These are phyloP conservation scores for Cremastinae sp. DNA, from an alignment of 2,888 invertebrate species.

Conservation along the genomic window DNA sequence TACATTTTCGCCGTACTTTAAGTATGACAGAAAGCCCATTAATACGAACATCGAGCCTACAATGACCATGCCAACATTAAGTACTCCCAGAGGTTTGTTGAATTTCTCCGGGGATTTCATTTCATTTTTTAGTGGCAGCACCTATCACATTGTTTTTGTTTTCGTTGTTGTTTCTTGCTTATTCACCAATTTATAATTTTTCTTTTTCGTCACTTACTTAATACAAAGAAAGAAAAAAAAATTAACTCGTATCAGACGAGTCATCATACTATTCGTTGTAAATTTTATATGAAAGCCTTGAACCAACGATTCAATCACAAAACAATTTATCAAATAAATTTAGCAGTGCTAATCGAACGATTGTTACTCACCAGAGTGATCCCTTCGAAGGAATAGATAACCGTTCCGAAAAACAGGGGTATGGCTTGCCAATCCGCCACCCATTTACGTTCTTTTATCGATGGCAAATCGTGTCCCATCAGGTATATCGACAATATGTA, in stretches of 20 bases:
- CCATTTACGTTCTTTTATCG: constrained; percentile 83
- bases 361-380: constrained; percentile 88
- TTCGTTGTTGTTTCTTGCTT: constrained; percentile 52
- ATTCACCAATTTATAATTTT: constrained; percentile 42
- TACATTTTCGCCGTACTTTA: constrained; percentile 92
- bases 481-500: constrained; percentile 89
- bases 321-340: too few species aligned
- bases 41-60: constrained; percentile 90
- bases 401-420: constrained; percentile 97
- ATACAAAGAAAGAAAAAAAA: constrained; percentile 10
- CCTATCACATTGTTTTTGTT: constrained; percentile 81
- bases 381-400: constrained; percentile 98
- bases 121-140: constrained; percentile 96
- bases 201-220: constrained; percentile 28
- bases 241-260: not conserved
- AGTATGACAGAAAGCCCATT: constrained; percentile 93
- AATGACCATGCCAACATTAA: constrained; percentile 93
- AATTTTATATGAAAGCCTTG: constrained; percentile 2
- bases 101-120: constrained; percentile 92
- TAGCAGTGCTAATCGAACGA: constrained; percentile 10
- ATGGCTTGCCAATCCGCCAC: constrained; percentile 84
- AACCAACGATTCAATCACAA: constrained; percentile 3
- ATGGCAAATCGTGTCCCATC: constrained; percentile 87
- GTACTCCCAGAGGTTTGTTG: constrained; percentile 89
- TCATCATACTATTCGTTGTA: constrained; percentile 1